These are phyloP conservation scores for Agrotis segetum DNA, from an alignment of 2,888 invertebrate species.

Conservation along the genomic window DNA sequence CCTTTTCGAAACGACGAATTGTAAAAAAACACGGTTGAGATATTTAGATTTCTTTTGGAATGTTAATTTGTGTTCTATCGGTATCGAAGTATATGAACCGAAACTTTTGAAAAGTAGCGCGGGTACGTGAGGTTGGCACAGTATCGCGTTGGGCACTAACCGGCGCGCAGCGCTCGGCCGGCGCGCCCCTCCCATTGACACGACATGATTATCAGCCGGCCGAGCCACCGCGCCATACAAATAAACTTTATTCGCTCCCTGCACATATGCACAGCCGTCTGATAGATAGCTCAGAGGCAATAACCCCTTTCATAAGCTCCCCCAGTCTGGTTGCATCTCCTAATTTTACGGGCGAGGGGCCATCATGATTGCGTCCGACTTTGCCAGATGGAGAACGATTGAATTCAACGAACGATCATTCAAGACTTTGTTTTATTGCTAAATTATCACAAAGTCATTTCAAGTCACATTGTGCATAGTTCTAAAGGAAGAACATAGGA, in stretches of 20 bases:
- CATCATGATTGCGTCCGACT: conserved; percentile 80
- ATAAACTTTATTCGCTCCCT: conserved; percentile 90
- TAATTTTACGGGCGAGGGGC: conserved; percentile 87
- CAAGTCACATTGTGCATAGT: conserved; percentile 28
- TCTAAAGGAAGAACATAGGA: conserved; percentile 16
- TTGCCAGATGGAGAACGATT: conserved; percentile 71
- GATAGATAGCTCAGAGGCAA: conserved; percentile 87
- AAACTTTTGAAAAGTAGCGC: conserved; percentile 64
- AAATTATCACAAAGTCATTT: conserved; percentile 62
- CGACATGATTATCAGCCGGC: conserved; percentile 86
- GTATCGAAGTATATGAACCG: conserved; percentile 64
- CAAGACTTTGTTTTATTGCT: conserved; percentile 57
- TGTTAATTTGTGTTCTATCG: conserved; percentile 46
- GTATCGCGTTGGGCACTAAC: conserved; percentile 82
- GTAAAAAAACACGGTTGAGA: conserved; percentile 48
- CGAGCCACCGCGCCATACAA: conserved; percentile 83
- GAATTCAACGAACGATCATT: conserved; percentile 49
- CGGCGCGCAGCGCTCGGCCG: conserved; percentile 72
- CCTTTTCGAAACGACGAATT: conserved; percentile 72
- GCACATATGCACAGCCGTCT: conserved; percentile 82
- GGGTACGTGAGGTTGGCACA: conserved; percentile 74
- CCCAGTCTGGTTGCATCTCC: conserved; percentile 85
- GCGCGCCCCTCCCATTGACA: conserved; percentile 86
- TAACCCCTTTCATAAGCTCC: conserved; percentile 89
- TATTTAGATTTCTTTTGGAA: conserved; percentile 37